phyloP scores from a whole-genome alignment of 2,113 vertebrate genomes.

The Ia io region DNA sequence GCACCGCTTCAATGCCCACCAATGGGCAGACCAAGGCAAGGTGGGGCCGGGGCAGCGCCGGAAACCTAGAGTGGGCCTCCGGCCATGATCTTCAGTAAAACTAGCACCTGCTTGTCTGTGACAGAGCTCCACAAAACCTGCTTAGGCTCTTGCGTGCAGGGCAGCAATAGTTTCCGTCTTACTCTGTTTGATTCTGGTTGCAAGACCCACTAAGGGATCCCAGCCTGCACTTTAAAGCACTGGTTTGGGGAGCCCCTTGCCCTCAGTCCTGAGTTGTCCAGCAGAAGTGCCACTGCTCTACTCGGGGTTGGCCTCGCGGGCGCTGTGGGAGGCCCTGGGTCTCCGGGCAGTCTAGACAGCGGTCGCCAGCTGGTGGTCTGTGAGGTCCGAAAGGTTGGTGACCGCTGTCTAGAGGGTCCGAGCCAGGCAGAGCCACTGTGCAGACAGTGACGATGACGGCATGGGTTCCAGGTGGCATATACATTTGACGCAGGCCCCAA shows the following conservation, averaged over 20 bases:
- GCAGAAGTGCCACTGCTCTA: not conserved
- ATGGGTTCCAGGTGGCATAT: slow-evolving; percentile 87
- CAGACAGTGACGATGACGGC: accelerated
- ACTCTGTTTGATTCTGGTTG: not conserved
- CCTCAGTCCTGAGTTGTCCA: not conserved
- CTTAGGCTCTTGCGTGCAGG: too few relatives aligned
- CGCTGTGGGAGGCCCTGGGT: accelerated
- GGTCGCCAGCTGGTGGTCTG: not conserved
- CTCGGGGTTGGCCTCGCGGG: accelerated
- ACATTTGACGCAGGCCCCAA: slow-evolving; percentile 97
- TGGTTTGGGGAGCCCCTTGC: too few relatives aligned
- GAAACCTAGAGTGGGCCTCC: not conserved
- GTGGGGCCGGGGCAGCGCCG: accelerated
- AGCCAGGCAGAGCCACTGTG: not conserved
- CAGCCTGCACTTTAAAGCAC: not conserved
- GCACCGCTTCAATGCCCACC: slow-evolving; percentile 90
- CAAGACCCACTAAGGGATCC: not conserved
- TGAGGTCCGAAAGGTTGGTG: too few relatives aligned
- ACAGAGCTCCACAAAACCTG: not conserved
- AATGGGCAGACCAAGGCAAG: slow-evolving; percentile 86
- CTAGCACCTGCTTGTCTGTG: not conserved
- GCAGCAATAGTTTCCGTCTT: not conserved
- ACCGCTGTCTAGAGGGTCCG: not conserved
- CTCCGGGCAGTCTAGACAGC: accelerated
- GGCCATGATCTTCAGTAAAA: not conserved